Evolutionary conservation across 2,888 invertebrate species (phyloP).

Genomic region (Leptothorax acervorum): DNA sequence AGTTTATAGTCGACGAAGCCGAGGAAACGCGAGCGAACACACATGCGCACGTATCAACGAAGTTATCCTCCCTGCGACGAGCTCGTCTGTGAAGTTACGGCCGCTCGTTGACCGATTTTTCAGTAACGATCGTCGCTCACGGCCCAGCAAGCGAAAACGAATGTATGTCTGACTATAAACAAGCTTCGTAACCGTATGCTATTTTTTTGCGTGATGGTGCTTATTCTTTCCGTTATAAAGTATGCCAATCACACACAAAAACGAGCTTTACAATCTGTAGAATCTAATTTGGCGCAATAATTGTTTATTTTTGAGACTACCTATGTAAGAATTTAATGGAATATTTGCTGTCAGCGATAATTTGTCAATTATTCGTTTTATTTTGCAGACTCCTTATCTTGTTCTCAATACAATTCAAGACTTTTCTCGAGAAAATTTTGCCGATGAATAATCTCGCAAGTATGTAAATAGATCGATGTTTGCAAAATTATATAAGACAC

Average conservation of each 20-base stretch:
- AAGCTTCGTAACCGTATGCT: slow-evolving; percentile 15
- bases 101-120: slow-evolving; percentile 58
- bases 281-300: background rate
- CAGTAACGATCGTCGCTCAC: slow-evolving; percentile 33
- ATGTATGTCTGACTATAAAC: slow-evolving; percentile 30
- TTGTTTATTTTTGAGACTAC: background rate
- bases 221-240: background rate
- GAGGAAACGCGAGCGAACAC: slow-evolving; percentile 8
- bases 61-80: slow-evolving; percentile 43
- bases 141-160: background rate
- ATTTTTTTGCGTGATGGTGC: slow-evolving; percentile 5
- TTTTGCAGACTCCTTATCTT: background rate
- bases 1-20: slow-evolving; percentile 52
- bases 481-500: slow-evolving; percentile 14
- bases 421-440: background rate
- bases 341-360: background rate
- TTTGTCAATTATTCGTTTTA: background rate
- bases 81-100: slow-evolving; percentile 47
- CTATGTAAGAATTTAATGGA: background rate
- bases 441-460: background rate
- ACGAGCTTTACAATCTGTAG: background rate
- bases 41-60: background rate
- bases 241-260: background rate
- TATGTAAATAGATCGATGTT: background rate
- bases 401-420: background rate